Evolutionary conservation across 2,113 vertebrate species (phyloP), one percentile per base, ranked within the genome.

Genomic region (mouse (Mus musculus)): DNA sequence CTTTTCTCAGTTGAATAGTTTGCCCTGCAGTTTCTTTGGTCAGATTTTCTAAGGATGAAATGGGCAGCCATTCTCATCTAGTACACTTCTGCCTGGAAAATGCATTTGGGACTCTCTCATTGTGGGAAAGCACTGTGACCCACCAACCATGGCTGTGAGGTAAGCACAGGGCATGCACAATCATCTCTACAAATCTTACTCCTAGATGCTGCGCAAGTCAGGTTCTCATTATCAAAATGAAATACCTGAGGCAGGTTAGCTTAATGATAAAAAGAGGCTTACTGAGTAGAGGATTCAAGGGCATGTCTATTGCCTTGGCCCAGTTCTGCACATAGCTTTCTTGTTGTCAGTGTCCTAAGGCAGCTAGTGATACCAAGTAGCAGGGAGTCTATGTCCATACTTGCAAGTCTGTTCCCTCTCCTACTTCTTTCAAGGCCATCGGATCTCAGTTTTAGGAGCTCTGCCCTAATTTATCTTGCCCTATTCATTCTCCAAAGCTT

Each of bases 1-100:
- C 73, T 59, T 80, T 91, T 22, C 61, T 89, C 72, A 33, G 14
- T 89, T 91, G 63, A 89, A 42, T 81, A 71, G 46, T 89, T 91
- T 86, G 11, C 46, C 36, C 20, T n/a, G 54, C 24, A 77, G 30
- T 89, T n/a, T 89, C 67, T 92, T 77, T 67, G 78, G 59, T 22
- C 22, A 72, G n/a, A 39, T 6, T 94, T 78, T 78, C 54, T 81
- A 88, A n/a, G 14, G 9, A 78, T 59, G 16, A 73, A 86, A 61
- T 61, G 59, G 52, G n/a, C 11, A 14, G 30, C 22, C 3, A 30
- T 80, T 91, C 75, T 84, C 61, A 42, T 42, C 49, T 78, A 75
- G 63, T 30, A 22, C 1, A 0, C 78, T 19, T 36, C 20, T 59
- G 8, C 42, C 30, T 59, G 7, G 61, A 36, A 69, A 49, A 59